phyloP scores from a whole-genome alignment of 1,140 invertebrate genomes.

The Aphis gossypii region DNA sequence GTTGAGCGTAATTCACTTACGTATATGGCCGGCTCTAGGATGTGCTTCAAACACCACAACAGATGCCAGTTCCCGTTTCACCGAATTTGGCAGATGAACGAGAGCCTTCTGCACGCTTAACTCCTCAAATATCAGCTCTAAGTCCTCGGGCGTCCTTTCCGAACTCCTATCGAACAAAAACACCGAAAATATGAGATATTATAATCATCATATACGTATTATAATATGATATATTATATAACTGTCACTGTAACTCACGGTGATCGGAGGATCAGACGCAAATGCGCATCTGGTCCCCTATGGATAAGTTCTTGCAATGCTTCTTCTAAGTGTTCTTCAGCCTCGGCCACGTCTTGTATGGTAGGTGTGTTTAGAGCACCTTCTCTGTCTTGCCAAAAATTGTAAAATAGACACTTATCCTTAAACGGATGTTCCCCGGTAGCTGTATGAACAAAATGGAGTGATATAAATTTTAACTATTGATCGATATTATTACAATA shows the following conservation, averaged over 20 bases:
- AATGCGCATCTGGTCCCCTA: conserved; percentile 77
- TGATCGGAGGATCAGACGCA: conserved; percentile 83
- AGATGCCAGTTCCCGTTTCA: conserved; percentile 81
- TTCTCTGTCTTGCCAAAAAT: conserved; percentile 78
- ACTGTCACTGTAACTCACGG: conserved; percentile 69
- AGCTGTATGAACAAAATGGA: conserved; percentile 66
- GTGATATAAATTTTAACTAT: neutral
- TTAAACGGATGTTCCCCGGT: conserved; percentile 82
- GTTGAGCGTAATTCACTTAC: conserved; percentile 68
- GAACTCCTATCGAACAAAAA: conserved; percentile 68
- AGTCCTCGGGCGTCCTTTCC: conserved; percentile 79
- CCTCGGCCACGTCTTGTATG: conserved; percentile 69
- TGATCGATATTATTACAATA: neutral
- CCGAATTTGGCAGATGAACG: conserved; percentile 82
- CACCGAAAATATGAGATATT: neutral
- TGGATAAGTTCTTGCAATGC: conserved; percentile 73
- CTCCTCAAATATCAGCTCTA: conserved; percentile 87
- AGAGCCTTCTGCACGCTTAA: conserved; percentile 83
- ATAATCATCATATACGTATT: too few species aligned
- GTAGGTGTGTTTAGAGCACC: conserved; percentile 66
- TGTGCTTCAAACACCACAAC: conserved; percentile 86
- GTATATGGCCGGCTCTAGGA: conserved; percentile 77
- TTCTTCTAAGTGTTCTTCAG: conserved; percentile 75
- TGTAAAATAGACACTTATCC: conserved; percentile 84
- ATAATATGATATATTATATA: neutral